These are phyloP conservation scores for Liparis tanakae DNA, from an alignment of 2,797 vertebrate species.

Conservation along the genomic window DNA sequence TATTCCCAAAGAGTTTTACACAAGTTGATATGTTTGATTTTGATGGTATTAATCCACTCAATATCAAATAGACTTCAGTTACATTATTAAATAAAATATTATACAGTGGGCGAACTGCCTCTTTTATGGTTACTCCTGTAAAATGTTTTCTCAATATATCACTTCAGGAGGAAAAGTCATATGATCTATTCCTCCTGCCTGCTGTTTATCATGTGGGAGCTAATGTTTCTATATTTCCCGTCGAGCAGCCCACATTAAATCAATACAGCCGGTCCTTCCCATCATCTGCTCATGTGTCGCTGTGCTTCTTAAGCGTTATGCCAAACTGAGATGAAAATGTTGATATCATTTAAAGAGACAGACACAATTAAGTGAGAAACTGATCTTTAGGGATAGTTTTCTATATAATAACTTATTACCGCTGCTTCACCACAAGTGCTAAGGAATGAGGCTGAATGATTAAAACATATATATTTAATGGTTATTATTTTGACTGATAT, in stretches of 20 bases:
- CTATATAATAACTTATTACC: not conserved
- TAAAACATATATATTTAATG: not conserved
- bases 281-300: constrained; percentile 47
- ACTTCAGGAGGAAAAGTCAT: constrained; percentile 43
- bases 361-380: constrained; percentile 5
- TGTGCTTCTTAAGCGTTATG: constrained; percentile 38
- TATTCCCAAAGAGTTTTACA: constrained; percentile 30
- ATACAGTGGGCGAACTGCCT: constrained; percentile 4
- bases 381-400: constrained; percentile 7
- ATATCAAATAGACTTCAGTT: constrained; percentile 25
- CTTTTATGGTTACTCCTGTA: constrained; percentile 18
- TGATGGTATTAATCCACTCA: constrained; percentile 25
- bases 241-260: constrained; percentile 36
- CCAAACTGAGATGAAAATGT: constrained; percentile 35
- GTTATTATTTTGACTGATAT: not conserved
- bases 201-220: constrained; percentile 35
- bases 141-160: constrained; percentile 37
- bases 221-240: constrained; percentile 46
- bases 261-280: constrained; percentile 28
- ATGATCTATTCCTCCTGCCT: constrained; percentile 27
- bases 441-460: not conserved
- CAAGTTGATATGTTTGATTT: constrained; percentile 33
- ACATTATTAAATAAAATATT: constrained; percentile 36
- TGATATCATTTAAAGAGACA: constrained; percentile 25
- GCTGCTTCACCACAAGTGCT: not conserved